phyloP scores from a whole-genome alignment of 2,888 invertebrate genomes.

The Fragum fragum region DNA sequence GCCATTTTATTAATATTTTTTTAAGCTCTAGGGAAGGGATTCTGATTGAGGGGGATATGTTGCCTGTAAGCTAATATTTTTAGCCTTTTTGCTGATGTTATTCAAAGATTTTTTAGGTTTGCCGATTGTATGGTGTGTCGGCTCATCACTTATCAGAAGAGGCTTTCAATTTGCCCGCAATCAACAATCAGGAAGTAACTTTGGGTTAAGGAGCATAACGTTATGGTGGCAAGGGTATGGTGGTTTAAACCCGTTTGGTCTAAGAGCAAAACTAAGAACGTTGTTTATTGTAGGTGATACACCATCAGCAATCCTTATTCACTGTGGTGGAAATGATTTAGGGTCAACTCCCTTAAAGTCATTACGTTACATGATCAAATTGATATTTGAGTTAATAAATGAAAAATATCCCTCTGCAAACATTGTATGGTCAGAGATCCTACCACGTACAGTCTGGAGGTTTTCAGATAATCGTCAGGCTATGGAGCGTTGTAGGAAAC shows the following conservation, averaged over 20 bases:
- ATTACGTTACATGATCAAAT: background rate
- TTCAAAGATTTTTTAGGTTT: constrained; percentile 1
- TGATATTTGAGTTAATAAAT: background rate
- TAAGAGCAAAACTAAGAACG: background rate
- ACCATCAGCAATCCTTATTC: constrained; percentile 19
- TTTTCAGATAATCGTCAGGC: constrained; percentile 15
- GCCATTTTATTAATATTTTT: no score
- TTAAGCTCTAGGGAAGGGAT: background rate
- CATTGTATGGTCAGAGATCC: constrained; percentile 16
- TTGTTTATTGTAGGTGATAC: background rate
- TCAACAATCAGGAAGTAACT: background rate
- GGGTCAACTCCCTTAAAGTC: background rate
- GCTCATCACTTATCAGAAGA: background rate
- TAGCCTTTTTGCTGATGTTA: background rate
- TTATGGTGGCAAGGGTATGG: constrained; percentile 39
- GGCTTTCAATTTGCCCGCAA: background rate
- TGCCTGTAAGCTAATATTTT: no score
- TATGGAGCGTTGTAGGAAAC: background rate
- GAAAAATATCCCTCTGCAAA: background rate
- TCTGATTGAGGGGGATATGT: no score
- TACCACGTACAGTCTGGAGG: background rate
- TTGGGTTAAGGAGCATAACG: background rate
- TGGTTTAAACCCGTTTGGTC: background rate
- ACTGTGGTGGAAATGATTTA: constrained; percentile 40
- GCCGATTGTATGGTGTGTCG: background rate